Percentiles rank a stretch among this genome's conserved stretches.
These are phyloP conservation scores for Podarcis siculus DNA, from an alignment of 2,797 vertebrate genomes.

Conservation along the genomic window DNA sequence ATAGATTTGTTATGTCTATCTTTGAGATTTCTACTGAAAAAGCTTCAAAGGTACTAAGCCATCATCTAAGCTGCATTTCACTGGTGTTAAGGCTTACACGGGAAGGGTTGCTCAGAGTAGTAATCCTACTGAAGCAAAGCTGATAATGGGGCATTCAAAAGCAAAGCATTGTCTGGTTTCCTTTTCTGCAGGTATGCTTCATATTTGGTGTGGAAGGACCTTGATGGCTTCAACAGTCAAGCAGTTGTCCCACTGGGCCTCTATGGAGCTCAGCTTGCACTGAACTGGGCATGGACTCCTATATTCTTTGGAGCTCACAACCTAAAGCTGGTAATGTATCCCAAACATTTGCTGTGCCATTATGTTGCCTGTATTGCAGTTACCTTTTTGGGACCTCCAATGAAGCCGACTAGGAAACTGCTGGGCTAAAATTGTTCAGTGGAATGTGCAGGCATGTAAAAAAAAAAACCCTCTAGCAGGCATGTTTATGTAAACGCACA, in stretches of 20 bases:
- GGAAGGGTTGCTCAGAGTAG: neutral
- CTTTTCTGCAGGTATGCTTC: constrained; percentile 86
- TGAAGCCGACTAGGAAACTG: neutral
- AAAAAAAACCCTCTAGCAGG: neutral
- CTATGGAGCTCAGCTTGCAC: constrained; percentile 84
- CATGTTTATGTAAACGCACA: neutral
- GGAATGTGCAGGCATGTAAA: too few relatives aligned
- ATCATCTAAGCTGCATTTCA: neutral
- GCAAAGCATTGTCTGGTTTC: rapidly evolving
- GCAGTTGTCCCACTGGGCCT: constrained; percentile 87
- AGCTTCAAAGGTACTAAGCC: neutral
- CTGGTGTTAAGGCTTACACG: neutral
- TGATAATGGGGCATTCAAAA: neutral
- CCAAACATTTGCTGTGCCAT: neutral
- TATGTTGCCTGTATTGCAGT: neutral
- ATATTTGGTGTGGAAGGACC: constrained; percentile 90
- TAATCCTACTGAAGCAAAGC: neutral
- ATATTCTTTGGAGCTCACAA: constrained; percentile 87
- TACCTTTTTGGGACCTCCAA: rapidly evolving
- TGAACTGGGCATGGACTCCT: constrained; percentile 90
- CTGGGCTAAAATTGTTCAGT: neutral
- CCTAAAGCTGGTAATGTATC: constrained; percentile 80
- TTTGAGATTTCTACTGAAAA: neutral
- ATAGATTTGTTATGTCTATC: neutral
- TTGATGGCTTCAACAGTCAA: constrained; percentile 85